Percentiles rank a stretch among this genome's conserved stretches.
Conservation (phyloP, 2,113 vertebrate genomes). For the Anser brachyrhynchus region DNA sequence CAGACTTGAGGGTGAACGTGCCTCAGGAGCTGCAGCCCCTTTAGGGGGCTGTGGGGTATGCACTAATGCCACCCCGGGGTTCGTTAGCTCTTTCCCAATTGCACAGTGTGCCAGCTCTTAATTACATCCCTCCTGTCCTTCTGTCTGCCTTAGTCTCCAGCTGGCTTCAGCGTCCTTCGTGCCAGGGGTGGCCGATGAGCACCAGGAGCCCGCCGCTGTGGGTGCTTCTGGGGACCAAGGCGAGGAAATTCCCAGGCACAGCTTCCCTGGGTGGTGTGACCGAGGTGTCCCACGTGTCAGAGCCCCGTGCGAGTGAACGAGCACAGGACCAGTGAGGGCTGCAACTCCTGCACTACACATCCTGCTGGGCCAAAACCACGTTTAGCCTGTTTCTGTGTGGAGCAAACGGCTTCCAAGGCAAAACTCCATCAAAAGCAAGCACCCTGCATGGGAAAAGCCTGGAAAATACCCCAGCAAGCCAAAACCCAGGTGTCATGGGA, state of each 20-base stretch:
- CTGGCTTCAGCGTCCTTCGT: background rate
- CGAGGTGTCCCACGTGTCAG: rapidly evolving
- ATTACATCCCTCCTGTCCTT: background rate
- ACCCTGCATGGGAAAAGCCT: background rate
- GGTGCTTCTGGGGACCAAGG: rapidly evolving
- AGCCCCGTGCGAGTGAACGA: rapidly evolving
- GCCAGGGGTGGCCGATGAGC: background rate
- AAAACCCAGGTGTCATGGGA: rapidly evolving
- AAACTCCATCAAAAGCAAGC: background rate
- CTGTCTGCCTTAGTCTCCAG: background rate
- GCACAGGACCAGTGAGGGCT: background rate
- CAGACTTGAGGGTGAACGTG: rapidly evolving
- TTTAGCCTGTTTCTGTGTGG: background rate
- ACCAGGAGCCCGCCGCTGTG: rapidly evolving
- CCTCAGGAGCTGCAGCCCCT: background rate
- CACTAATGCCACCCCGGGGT: background rate
- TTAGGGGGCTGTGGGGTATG: background rate
- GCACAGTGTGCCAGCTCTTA: background rate
- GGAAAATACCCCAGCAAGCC: background rate
- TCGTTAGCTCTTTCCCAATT: background rate
- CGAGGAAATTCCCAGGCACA: background rate
- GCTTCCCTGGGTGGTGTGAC: too few species aligned
- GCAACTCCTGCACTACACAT: rapidly evolving
- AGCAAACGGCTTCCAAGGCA: background rate
- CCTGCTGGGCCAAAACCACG: background rate